Conservation (phyloP, 2,888 invertebrate species). For the Iselma pallidipennis region DNA sequence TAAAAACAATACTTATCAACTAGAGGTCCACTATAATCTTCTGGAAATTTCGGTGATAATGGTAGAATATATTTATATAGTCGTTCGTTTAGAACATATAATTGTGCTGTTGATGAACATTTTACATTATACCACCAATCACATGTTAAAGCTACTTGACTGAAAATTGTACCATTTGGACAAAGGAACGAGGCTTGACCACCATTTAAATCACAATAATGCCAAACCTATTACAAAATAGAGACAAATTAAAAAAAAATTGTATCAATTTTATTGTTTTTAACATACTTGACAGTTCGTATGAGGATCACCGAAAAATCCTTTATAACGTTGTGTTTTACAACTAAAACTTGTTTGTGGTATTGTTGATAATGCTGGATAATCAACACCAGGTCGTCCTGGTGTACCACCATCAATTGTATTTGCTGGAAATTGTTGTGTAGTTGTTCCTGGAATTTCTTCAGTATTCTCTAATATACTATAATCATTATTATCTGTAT, state of each 20-base stretch:
- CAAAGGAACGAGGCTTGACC: slow-evolving; percentile 89
- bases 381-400: slow-evolving; percentile 76
- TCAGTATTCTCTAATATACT: slow-evolving; percentile 36
- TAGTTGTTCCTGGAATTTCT: slow-evolving; percentile 40
- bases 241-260: not conserved
- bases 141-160: slow-evolving; percentile 84
- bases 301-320: slow-evolving; percentile 87
- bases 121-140: slow-evolving; percentile 95
- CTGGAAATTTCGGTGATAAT: slow-evolving; percentile 85
- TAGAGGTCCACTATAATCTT: slow-evolving; percentile 85
- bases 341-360: slow-evolving; percentile 80
- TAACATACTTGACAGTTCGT: slow-evolving; percentile 77
- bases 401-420: slow-evolving; percentile 65
- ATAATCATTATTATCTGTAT: slow-evolving; percentile 43
- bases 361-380: slow-evolving; percentile 75
- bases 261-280: not conserved
- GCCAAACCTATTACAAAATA: slow-evolving; percentile 72
- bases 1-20: slow-evolving; percentile 71
- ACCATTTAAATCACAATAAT: slow-evolving; percentile 88
- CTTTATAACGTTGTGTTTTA: slow-evolving; percentile 84
- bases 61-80: slow-evolving; percentile 88
- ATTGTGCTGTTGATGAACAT: slow-evolving; percentile 79
- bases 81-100: slow-evolving; percentile 86
- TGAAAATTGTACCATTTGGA: slow-evolving; percentile 89
- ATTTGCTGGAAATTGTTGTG: slow-evolving; percentile 54